Base-by-base conservation (phyloP, 2,888 invertebrate species). In the Troides aeacus region DNA sequence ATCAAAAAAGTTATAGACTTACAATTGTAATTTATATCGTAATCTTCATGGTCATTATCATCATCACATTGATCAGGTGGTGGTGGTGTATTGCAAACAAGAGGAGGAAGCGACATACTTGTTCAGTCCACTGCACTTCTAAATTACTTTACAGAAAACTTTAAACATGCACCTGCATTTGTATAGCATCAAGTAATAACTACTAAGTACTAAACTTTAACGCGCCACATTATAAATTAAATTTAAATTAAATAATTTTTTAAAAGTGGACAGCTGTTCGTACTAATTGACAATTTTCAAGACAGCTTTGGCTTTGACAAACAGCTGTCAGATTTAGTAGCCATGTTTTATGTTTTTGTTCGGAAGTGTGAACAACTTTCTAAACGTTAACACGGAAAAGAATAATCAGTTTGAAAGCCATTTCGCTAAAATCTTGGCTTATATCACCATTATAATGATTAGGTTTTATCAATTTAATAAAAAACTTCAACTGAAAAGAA, bases 21-120 rank as follows among this genome's bases (percentile, higher is more conserved):
- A 93, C 93, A 81, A 78, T 84, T 88, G 75, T 93, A 93, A 63
- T 85, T 82, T 73, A 91, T 78, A 79, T 89, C 91, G 76, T 89
- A 92, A 74, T 93, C 92, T 74, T 89, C 91, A 68, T 82, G 83
- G 71, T 95, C 94, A 81, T 94, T 94, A 72, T 94, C 94, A 72
- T 94, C 94, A 69, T 94, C 95, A 73, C 94, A 94, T 79, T 94
- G 94, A 75, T 94, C 94, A 71, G 94, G 92, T 71, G 95, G 95
- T 73, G 95, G 95, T 78, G 95, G 95, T 77, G 95, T 94, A 71
- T 94, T 94, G 77, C 95, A 94, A 78, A 95, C 94, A 76, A 95
- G 89, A 73, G 95, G 95, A 84, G 95, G 95, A 83, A 95, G 94
- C 80, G 94, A 94, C 94, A 94, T 94, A 79, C 79, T 90, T 75